phyloP scores from a whole-genome alignment of 2,888 invertebrate species.

The Oscheius sp. region DNA sequence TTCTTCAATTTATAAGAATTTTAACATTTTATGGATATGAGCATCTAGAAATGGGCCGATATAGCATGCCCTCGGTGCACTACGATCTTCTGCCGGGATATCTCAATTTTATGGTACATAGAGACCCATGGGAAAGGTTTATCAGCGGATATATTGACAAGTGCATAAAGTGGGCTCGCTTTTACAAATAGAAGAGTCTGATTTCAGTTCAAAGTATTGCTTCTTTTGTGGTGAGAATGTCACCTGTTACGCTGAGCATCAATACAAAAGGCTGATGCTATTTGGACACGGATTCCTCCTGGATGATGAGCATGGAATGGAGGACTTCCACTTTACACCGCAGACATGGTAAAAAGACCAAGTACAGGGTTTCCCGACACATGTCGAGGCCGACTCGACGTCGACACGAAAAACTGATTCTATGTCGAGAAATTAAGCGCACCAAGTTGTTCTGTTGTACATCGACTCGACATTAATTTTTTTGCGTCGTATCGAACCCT shows the following conservation, averaged over 20 bases:
- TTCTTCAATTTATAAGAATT: too few relatives aligned
- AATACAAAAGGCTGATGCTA: background rate
- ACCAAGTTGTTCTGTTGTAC: too few relatives aligned
- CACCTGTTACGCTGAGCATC: background rate
- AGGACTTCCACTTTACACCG: conserved; percentile 4
- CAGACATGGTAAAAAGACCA: conserved; percentile 8
- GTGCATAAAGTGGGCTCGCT: conserved; percentile 5
- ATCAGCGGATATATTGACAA: conserved; percentile 21
- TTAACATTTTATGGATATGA: background rate
- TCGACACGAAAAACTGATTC: too few relatives aligned
- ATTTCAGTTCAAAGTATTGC: background rate
- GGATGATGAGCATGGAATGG: conserved; percentile 7
- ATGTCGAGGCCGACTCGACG: too few relatives aligned
- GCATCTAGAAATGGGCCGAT: background rate
- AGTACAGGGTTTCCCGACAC: too few relatives aligned
- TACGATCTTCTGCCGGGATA: background rate
- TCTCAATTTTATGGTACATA: background rate
- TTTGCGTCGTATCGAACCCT: too few relatives aligned
- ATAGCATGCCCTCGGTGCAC: background rate
- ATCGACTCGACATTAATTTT: too few relatives aligned
- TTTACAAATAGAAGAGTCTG: background rate
- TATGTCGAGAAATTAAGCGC: too few relatives aligned
- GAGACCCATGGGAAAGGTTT: conserved; percentile 7
- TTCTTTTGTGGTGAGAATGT: background rate
- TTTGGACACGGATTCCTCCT: background rate